Base-by-base conservation (phyloP, 2,888 invertebrate species). In the Fragum sueziense region DNA sequence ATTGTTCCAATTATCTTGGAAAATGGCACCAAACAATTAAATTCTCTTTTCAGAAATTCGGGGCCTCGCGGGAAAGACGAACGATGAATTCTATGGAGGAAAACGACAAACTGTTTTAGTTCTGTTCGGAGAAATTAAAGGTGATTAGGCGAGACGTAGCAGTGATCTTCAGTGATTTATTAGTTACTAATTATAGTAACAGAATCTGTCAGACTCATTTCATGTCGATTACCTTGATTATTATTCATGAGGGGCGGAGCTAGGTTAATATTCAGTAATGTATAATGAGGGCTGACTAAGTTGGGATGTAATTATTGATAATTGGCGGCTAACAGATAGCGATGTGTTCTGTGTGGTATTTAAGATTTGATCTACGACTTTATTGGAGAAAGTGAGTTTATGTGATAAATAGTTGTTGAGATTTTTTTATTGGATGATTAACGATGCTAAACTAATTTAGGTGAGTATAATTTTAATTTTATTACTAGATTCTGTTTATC, bases 241-340 rank as follows among this genome's bases (percentile, higher is more conserved):
- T 65, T 65, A 65, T 65, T 65, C 65, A 65, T 65, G 25, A 25
- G 47, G 47, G 65, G 65, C 41, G 65, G 65, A 65, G 65, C 41
- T 27, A 41, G 25, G 33, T 22, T 22, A 7, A 25, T 7, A 27
- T 14, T 57, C 57, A 29, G 29, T 25, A 29, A 29, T 7, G 25
- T 29, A 11, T 57, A 14, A 57, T 57, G 61, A 61, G 33, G n/a
- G 20, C 20, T 20, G 33, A 61, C 33, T 31, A 61, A 61, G 61
- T 33, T 33, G 61, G 33, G 29, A 7, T 33, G n/a, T 61, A 61
- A 61, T 33, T 29, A n/a, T 20, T 14, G 57, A 33, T 61, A 61
- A 61, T 33, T 31, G 61, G 61, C 3, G 57, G 11, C n/a, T 20
- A 57, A 27, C 25, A 27, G 1, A 6, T 11, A n/a, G 27, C 11